These are phyloP conservation scores for Netelia melanura DNA, from an alignment of 2,888 invertebrate species.

Conservation along the genomic window DNA sequence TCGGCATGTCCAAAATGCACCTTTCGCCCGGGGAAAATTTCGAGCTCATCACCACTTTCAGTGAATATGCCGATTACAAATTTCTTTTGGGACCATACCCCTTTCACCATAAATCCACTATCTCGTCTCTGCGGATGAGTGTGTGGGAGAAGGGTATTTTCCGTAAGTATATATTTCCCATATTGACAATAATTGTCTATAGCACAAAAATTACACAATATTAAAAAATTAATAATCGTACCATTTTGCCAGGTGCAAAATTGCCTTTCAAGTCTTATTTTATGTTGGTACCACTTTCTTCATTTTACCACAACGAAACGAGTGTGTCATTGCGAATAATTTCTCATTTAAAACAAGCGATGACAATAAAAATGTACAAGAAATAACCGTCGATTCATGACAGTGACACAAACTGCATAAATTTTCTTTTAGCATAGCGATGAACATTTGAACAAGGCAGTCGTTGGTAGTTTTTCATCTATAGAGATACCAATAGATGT, in stretches of 20 bases:
- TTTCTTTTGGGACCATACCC: conserved; percentile 76
- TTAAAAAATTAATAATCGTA: conserved; percentile 59
- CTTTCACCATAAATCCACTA: conserved; percentile 83
- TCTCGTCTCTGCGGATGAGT: conserved; percentile 82
- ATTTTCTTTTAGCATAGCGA: conserved; percentile 23
- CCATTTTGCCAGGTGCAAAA: conserved; percentile 58
- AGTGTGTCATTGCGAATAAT: conserved; percentile 32
- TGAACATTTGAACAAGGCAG: conserved; percentile 60
- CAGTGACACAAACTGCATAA: conserved; percentile 28
- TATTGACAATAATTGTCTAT: conserved; percentile 59
- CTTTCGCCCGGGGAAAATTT: conserved; percentile 44
- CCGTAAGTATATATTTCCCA: conserved; percentile 67
- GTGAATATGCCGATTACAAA: conserved; percentile 53
- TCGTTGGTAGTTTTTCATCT: conserved; percentile 57
- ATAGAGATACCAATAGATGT: conserved; percentile 28
- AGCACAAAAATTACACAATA: conserved; percentile 66
- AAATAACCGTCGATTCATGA: conserved; percentile 36
- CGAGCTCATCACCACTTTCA: conserved; percentile 35
- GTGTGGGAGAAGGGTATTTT: conserved; percentile 82
- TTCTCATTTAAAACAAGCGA: conserved; percentile 11
- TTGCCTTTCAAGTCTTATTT: conserved; percentile 60
- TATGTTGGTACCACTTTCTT: conserved; percentile 48
- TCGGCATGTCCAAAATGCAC: conserved; percentile 59
- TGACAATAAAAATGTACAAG: conserved; percentile 28
- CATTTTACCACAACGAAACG: conserved; percentile 23